Base-by-base conservation (phyloP, 2,113 vertebrate genomes). In the Ornithorhynchus anatinus region DNA sequence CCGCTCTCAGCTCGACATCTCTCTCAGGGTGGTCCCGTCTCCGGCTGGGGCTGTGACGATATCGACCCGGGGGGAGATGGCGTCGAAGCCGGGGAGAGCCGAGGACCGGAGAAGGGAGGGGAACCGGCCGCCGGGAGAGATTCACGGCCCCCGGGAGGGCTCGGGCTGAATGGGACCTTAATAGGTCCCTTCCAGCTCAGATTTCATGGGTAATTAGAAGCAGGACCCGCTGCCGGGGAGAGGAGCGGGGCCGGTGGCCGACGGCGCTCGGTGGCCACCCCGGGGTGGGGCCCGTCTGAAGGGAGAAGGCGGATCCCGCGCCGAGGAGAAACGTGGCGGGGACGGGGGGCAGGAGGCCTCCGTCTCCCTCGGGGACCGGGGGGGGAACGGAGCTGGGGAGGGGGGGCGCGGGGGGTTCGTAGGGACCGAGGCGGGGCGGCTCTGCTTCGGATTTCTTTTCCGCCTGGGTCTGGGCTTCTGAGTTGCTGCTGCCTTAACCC, bases 191-290 rank as follows among this genome's bases (percentile, higher is more conserved):
- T 87, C 80, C 83, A 85, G 86, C 78, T 87, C 83, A 64, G 75
- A 77, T 87, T 85, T 87, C 86, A 84, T 16, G 66, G 75, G 40
- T 87, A 85, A 87, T 87, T 88, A 73, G 80, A 85, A 88, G 78
- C 86, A 87, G 82, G 80, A 81, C 69, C 39, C 3, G 56, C 63
- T 75, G 53, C 20, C 57, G 75, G 72, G 56, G 15, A 56, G 79
- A 59, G 27, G 54, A 68, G 73, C 56, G 60, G 79, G 47, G 36
- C 63, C 20, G 33, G 62, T 27, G 66, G 62, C 50, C 58, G 45
- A 72, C 23, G 6, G 51, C 27, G 32, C 12, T 35, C 48, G 23
- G 19, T 32, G 1, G 8, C 33, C 15, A 22, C 45, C 22, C n/a
- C 42, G 39, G 52, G 59, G 73, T 50, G n/a, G n/a, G n/a, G n/a